Conservation (phyloP, 2,797 vertebrate genomes). For the Propithecus deckenii region DNA sequence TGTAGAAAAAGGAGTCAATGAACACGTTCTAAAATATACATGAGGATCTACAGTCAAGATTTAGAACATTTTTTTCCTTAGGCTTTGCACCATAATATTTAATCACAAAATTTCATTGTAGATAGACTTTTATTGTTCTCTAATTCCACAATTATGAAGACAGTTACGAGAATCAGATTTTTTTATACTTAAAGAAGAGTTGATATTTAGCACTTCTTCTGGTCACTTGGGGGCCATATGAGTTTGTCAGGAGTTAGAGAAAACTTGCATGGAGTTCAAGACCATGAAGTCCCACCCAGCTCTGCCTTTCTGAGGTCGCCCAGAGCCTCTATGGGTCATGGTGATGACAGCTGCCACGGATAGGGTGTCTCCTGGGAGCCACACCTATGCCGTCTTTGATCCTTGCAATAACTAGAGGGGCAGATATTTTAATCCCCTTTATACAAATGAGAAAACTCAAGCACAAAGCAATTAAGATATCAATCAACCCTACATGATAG, state of each 20-base stretch:
- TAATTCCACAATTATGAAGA: neutral
- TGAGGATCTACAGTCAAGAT: neutral
- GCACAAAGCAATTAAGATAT: neutral
- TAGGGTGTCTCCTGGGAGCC: neutral
- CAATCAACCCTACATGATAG: no score
- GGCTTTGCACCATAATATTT: neutral
- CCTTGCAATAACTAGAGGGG: neutral
- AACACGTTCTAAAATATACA: neutral
- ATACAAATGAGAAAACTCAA: neutral
- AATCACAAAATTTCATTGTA: neutral
- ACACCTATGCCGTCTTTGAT: neutral
- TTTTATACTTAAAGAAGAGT: neutral
- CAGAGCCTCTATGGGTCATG: neutral
- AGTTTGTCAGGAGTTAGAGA: neutral
- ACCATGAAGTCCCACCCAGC: neutral
- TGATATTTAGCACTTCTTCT: neutral
- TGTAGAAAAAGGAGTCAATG: neutral
- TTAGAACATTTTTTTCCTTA: neutral
- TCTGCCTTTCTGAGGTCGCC: neutral
- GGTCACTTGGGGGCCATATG: neutral
- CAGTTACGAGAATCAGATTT: neutral
- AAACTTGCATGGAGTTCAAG: neutral
- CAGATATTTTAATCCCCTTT: neutral
- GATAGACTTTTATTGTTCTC: neutral
- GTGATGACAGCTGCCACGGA: neutral